A percentile compares a stretch with the other conserved stretches of the same genome.
Evolutionary conservation across 2,797 vertebrate genomes (phyloP).

Genomic region (Numenius phaeopus): DNA sequence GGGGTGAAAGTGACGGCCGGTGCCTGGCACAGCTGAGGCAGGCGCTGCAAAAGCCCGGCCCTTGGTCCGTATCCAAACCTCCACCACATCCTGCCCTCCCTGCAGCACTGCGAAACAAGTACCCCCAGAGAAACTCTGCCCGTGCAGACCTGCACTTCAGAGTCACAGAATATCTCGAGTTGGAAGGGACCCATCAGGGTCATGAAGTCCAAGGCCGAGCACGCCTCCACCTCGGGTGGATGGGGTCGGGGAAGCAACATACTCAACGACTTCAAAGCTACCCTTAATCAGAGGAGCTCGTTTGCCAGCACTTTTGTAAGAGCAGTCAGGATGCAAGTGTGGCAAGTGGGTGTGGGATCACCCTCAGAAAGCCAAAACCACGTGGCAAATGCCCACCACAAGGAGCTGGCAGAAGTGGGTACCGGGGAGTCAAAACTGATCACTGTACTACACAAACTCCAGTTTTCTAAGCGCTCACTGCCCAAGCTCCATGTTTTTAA

Average conservation of each 20-base stretch:
- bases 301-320: neutral
- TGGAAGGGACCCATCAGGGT: neutral
- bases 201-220: neutral
- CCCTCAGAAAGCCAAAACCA: neutral
- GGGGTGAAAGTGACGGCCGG: neutral
- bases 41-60: neutral
- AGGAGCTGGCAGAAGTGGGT: accelerated
- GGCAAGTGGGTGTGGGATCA: neutral
- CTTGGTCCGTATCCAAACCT: neutral
- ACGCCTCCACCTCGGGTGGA: accelerated
- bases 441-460: neutral
- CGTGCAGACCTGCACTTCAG: neutral
- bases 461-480: neutral
- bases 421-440: neutral
- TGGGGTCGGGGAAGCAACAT: neutral
- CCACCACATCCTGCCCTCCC: accelerated
- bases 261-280: neutral
- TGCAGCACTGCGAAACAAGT: accelerated
- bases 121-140: neutral
- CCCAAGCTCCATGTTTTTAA: neutral
- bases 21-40: neutral
- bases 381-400: neutral
- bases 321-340: neutral
- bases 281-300: neutral
- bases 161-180: accelerated